phyloP scores from a whole-genome alignment of 2,888 invertebrate genomes.

The Melinaea menophilus region DNA sequence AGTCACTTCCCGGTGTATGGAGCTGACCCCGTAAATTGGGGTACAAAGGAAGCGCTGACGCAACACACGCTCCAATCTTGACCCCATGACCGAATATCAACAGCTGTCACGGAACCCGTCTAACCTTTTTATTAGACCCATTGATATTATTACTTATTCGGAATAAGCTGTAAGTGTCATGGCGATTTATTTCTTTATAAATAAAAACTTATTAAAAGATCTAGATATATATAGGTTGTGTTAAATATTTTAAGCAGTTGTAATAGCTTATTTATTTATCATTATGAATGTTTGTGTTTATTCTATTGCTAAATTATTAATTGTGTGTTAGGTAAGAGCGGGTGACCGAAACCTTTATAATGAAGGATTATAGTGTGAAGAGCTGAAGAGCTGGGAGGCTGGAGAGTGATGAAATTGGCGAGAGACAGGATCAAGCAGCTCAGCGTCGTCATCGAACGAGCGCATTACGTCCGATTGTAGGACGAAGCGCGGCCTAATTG shows the following conservation, averaged over 20 bases:
- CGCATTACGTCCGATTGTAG: conserved; percentile 77
- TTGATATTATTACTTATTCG: background rate
- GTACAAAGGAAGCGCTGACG: conserved; percentile 61
- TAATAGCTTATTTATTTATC: no score
- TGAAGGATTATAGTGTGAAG: conserved; percentile 29
- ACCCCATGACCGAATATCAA: conserved; percentile 42
- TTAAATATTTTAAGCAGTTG: no score
- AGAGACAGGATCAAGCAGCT: conserved; percentile 39
- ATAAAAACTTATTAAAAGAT: background rate
- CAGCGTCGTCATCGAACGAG: conserved; percentile 64
- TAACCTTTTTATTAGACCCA: conserved; percentile 8
- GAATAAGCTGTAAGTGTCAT: background rate
- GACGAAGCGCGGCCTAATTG: conserved; percentile 74
- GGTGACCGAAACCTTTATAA: conserved; percentile 21
- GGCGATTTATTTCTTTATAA: background rate
- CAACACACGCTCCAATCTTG: conserved; percentile 46
- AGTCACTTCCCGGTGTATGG: conserved; percentile 15
- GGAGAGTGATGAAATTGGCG: conserved; percentile 36
- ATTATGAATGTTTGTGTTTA: no score
- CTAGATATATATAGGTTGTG: no score
- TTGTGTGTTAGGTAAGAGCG: background rate
- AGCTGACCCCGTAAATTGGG: conserved; percentile 56
- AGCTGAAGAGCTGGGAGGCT: conserved; percentile 32
- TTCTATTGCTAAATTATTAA: no score
- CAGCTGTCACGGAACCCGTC: conserved; percentile 23